Conservation (phyloP, 2,113 vertebrate genomes). For the Siniperca knerii region DNA sequence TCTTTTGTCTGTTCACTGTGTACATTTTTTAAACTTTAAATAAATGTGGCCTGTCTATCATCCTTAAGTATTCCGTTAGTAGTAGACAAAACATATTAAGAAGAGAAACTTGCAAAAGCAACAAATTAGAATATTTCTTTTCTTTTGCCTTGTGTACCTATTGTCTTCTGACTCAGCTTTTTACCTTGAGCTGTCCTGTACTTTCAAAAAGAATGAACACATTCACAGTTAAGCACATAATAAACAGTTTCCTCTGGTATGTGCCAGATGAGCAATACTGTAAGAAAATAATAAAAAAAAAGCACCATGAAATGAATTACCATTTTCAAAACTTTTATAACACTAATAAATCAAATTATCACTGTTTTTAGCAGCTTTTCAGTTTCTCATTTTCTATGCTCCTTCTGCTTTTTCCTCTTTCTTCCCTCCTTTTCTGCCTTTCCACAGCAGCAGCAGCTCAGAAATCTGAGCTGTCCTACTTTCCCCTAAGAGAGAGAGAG, state of each 20-base stretch:
- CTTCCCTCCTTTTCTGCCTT: constrained; percentile 33
- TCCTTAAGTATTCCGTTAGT: not conserved
- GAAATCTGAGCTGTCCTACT: constrained; percentile 87
- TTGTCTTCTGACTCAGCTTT: not conserved
- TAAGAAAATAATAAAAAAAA: not conserved
- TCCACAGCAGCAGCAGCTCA: constrained; percentile 71
- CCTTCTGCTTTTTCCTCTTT: constrained; percentile 45
- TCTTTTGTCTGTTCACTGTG: not conserved
- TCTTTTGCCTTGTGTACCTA: not conserved
- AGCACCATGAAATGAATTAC: not conserved
- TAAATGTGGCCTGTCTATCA: not conserved
- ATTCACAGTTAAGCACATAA: not conserved
- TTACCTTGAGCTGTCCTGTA: not conserved
- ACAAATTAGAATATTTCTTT: not conserved
- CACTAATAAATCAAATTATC: constrained; percentile 2
- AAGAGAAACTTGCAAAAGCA: not conserved
- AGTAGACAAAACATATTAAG: not conserved
- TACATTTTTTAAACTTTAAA: not conserved
- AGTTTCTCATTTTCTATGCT: constrained; percentile 23
- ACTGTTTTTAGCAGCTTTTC: constrained; percentile 18
- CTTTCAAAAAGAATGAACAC: not conserved
- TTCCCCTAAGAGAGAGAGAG: constrained; percentile 73
- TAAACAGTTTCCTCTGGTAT: not conserved
- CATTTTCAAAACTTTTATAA: not conserved
- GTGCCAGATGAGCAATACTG: not conserved